Base-by-base conservation (phyloP, 2,888 invertebrate genomes). In the Idaea biselata region DNA sequence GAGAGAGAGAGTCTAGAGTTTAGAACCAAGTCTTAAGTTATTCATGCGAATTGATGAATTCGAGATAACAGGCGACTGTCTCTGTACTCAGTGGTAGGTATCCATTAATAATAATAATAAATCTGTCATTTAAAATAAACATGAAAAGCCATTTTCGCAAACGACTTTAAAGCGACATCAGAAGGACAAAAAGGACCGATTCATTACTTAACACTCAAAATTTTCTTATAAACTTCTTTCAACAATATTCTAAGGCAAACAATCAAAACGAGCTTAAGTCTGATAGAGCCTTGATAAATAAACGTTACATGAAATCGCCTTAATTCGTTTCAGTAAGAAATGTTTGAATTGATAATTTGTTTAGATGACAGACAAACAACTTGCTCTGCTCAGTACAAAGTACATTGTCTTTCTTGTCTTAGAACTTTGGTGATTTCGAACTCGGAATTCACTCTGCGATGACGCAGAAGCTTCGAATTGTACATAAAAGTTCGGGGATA, bases 401-500 rank as follows among this genome's bases (percentile, higher is more conserved):
- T 33, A 33, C 7, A 8, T 44, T 44, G 44, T 44, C 44, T 44
- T 44, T 44, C 14, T 8, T 11, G 11, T 44, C 44, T 44, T 0
- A 44, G 11, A 44, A 44, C 44, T 44, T 44, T 14, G 14, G 44
- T 11, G 44, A 44, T 44, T 44, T 11, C 2, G 44, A 44, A 44
- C 44, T 44, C 44, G 14, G 14, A 44, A 44, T 44, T 44, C 44
- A 44, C 44, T 44, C 6, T 56, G 56, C 56, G 6, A 56, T 33
- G 33, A 18, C 56, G 16, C 18, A 18, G 63, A 59, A 67, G 60
- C 62, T 62, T 59, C 44, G 60, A 67, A 61, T 44, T 64, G 61
- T 67, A 60, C 59, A 64, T 61, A 68, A 64, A 66, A 68, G 67
- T 69, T 69, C 68, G 72, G 62, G 70, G 64, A 68, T 66, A 69